Base-by-base conservation (phyloP, 2,888 invertebrate species). In the Netelia melanura region DNA sequence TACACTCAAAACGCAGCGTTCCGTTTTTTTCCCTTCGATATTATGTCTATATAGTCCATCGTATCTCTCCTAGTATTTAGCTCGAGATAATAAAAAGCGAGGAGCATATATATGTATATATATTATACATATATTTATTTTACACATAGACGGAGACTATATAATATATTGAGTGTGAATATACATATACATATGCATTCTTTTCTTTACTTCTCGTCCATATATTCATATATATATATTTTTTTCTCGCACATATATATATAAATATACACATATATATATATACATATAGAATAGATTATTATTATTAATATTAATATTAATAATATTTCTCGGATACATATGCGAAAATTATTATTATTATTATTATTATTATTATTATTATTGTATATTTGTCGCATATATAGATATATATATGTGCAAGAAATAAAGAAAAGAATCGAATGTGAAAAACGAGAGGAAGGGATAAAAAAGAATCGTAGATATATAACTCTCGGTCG, bases 21-120 rank as follows among this genome's bases (percentile, higher is more conserved):
- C 56, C 30, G 30, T 30, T 30, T 30, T 30, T 58, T 62, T 62
- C 38, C 71, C 38, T 54, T 44, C 62, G 14, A 71, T 79, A 64
- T 71, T 64, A 58, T 52, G 70, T 78, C 78, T 65, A 64, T 65
- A 64, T 61, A 75, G 65, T 52, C 17, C 54, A 76, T 54, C 76
- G 54, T 70, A 58, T 71, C 68, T 77, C 70, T 74, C 64, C 43
- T 56, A 56, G 74, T 65, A 70, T 85, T 74, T 65, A 58, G 38
- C 58, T 75, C 44, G 54, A 52, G 77, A 77, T 77, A 68, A 72
- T 62, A 74, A 81, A 81, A 67, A 72, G 21, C 10, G 58, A 58
- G 58, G 21, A 58, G 58, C 58, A 58, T 9, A 58, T 58, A 58
- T 11, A 61, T 23, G 9, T 54, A 62, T 70, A 10, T 54, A n/a